phyloP scores from a whole-genome alignment of 2,888 invertebrate genomes.

The Ochlodes sylvanus region DNA sequence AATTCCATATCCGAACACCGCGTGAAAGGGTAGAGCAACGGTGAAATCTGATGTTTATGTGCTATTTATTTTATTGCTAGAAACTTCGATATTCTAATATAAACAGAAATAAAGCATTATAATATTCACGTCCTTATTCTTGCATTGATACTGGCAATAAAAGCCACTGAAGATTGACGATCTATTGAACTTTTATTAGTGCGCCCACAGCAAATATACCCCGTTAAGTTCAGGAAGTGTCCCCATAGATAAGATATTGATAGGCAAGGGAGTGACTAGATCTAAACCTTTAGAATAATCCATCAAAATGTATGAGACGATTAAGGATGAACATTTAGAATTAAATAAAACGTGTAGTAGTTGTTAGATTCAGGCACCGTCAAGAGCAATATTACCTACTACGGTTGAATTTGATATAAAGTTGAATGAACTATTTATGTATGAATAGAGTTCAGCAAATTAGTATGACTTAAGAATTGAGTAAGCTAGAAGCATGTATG shows the following conservation, averaged over 20 bases:
- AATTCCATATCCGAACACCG: conserved; percentile 31
- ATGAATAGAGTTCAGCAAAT: conserved; percentile 3
- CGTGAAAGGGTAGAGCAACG: conserved; percentile 36
- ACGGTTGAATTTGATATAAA: neutral
- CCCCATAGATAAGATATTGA: conserved; percentile 19
- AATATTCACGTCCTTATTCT: conserved; percentile 31
- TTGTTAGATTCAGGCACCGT: neutral
- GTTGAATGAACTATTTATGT: neutral
- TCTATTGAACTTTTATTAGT: conserved; percentile 36
- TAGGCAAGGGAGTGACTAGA: neutral
- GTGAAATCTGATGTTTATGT: conserved; percentile 36
- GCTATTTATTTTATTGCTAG: conserved; percentile 38
- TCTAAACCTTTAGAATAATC: neutral
- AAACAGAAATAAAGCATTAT: conserved; percentile 36
- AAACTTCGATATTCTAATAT: conserved; percentile 33
- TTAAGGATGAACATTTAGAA: neutral
- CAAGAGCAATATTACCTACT: neutral
- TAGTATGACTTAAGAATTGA: conserved; percentile 27
- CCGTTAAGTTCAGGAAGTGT: conserved; percentile 32
- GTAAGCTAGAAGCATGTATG: neutral
- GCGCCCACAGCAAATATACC: conserved; percentile 27
- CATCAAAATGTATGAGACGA: neutral
- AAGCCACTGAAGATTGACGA: conserved; percentile 27
- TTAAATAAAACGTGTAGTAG: neutral
- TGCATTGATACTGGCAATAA: conserved; percentile 25